Base-by-base conservation (phyloP, 2,797 vertebrate species). In the Potorous gilbertii region DNA sequence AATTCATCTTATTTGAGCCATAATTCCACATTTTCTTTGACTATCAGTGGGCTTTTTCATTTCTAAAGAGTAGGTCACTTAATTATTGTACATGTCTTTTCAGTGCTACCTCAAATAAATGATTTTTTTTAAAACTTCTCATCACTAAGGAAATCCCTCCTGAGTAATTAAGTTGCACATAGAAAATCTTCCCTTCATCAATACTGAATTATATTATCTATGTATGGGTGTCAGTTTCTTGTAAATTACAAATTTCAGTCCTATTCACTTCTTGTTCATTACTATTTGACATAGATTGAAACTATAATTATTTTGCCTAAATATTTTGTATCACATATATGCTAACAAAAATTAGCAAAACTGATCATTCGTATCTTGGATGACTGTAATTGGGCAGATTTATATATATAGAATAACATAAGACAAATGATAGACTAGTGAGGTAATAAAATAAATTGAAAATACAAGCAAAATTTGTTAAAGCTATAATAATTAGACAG, bases 401-500 rank as follows among this genome's bases (percentile, higher is more conserved):
- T 96, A 11, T 92, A 93, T 96, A 96, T 91, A 66, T 54, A 94
- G 74, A 96, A 92, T 31, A 96, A 96, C 97, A 91, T 12, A 95
- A 97, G 55, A 97, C n/a, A 95, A 97, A 97, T 95, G 62, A 24
- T 89, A 96, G 46, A 18, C 92, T 92, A 52, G 10, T 87, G 97
- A 96, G 92, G n/a, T 34, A 28, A 94, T 89, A 95, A 94, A 97
- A 97, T 93, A 62, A 95, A 93, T 95, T 95, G 93, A 95, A 93
- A 21, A 94, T 94, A 66, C 91, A 91, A 95, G 95, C 14, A 91
- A 93, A 94, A 95, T 56, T 56, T 90, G 94, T 94, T 96, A 52
- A 96, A 97, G 90, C n/a, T 89, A 95, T 93, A 97, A 97, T 97
- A 95, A 95, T 91, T 34, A 95, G 90, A 95, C 95, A 94, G 54